Evolutionary conservation across 1,140 invertebrate species (phyloP).

Genomic region (Cydia amplana): DNA sequence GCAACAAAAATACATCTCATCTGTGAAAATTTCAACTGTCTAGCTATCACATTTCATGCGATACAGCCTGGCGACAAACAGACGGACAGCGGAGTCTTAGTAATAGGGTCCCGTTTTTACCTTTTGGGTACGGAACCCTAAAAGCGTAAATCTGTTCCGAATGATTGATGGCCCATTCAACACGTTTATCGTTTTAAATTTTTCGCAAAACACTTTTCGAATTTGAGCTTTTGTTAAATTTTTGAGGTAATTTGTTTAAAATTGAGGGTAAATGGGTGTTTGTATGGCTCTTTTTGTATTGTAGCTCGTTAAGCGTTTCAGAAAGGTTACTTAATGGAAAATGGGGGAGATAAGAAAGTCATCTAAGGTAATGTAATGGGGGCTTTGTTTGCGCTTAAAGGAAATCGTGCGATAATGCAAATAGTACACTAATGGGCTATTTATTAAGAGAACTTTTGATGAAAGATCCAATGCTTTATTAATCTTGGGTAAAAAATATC

Average conservation of each 20-base stretch:
- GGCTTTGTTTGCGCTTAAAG: not conserved
- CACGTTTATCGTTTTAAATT: conserved; percentile 1
- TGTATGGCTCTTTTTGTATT: not conserved
- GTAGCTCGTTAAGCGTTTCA: not conserved
- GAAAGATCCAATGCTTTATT: no score
- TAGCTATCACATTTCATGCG: no score
- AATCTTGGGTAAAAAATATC: no score
- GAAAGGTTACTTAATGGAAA: not conserved
- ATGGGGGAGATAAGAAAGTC: not conserved
- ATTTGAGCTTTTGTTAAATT: not conserved
- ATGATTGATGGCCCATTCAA: not conserved
- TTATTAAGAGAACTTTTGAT: not conserved
- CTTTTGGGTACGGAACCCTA: no score
- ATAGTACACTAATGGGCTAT: not conserved
- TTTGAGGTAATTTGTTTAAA: not conserved
- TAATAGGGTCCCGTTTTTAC: no score
- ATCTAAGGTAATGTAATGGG: not conserved
- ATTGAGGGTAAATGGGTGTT: not conserved
- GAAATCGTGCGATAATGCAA: not conserved
- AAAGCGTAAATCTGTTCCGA: not conserved
- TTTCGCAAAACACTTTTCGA: not conserved
- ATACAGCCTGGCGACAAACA: no score
- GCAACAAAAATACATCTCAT: no score
- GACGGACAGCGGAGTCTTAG: no score
- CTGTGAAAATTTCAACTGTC: no score